These are phyloP conservation scores for Mesoclemmys tuberculata DNA, from an alignment of 2,113 vertebrate genomes.

Conservation along the genomic window DNA sequence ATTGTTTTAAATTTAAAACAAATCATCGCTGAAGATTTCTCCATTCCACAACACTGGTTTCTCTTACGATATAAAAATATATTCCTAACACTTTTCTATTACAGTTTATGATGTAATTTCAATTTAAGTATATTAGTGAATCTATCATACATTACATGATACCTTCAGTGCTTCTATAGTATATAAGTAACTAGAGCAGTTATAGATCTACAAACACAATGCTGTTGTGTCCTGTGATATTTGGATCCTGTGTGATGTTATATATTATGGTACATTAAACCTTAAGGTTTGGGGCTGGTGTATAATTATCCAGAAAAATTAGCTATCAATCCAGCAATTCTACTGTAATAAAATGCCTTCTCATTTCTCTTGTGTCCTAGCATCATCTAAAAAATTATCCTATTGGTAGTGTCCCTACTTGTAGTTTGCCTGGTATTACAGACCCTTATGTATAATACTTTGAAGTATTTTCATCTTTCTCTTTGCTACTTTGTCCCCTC, in stretches of 20 bases:
- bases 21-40: neutral
- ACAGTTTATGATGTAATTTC: neutral
- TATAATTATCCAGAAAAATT: neutral
- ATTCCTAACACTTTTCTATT: neutral
- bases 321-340: neutral
- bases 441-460: neutral
- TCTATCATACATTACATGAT: neutral
- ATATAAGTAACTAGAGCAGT: neutral
- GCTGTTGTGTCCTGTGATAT: neutral
- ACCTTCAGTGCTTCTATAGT: neutral
- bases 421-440: neutral
- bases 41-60: neutral
- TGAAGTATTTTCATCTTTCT: neutral
- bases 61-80: neutral
- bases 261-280: neutral
- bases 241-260: neutral
- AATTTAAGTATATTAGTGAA: neutral
- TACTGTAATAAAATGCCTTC: neutral
- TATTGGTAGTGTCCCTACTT: neutral
- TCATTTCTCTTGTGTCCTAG: neutral
- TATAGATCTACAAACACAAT: neutral
- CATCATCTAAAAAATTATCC: neutral
- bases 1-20: neutral
- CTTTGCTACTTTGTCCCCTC: neutral
- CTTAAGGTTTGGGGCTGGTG: neutral